Evolutionary conservation across 2,797 vertebrate species (phyloP), one percentile per base, ranked within the genome.

Genomic region (Acestrorhynchus altus): DNA sequence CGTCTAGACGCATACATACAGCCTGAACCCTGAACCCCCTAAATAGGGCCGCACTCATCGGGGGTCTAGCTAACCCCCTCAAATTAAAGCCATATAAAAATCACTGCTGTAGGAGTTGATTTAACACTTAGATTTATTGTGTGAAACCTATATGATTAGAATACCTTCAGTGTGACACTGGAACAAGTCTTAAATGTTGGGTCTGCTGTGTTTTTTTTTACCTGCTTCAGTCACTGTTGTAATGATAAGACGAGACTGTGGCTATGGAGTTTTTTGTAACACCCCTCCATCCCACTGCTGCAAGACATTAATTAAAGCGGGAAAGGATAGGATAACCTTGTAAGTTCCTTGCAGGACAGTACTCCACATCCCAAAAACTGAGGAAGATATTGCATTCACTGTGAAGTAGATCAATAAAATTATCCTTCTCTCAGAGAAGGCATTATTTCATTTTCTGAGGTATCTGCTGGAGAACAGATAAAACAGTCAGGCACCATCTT

Each of bases 1-100:
- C 9, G 80, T 85, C 85, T 85, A 83, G 84, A 82, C 84, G 16
- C 57, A 52, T n/a, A 60, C n/a, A 49, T 39, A 40, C 65, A 52
- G 8, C 18, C 54, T 28, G 46, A 66, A 74, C 51, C 67, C 57
- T 42, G 8, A 35, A 8, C 72, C 40, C 75, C 61, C 63, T 78
- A 46, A n/a, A 68, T 8, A 57, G 63, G 31, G 6, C 31, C 51
- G 51, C 7, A 35, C 56, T 63, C 63, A 11, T 47, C 56, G 40
- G 52, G 20, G 67, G 72, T 63, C 65, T 31, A 47, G n/a, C 5
- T 10, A 40, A 16, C 71, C 22, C n/a, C 8, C 22, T 47, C 47
- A 40, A 10, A 15, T 54, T 54, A 24, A 61, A 76, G 49, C 15
- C 2, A 0, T 44, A 75, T 63, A 65, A 72, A 65, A 40, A 24